phyloP scores from a whole-genome alignment of 2,888 invertebrate genomes.

The Nineta flava region DNA sequence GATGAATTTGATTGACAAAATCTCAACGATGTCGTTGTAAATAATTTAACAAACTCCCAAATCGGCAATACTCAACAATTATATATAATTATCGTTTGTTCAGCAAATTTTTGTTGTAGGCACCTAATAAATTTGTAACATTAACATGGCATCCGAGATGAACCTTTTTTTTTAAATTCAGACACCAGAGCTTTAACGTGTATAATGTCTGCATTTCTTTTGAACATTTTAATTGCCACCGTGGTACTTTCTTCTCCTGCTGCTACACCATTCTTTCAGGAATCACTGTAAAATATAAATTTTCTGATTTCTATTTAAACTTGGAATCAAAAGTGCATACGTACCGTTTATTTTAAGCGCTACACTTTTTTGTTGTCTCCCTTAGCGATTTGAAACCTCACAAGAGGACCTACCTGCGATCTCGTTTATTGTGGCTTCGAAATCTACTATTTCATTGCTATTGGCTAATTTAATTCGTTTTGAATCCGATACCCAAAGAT shows the following conservation, averaged over 20 bases:
- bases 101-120: slow-evolving; percentile 82
- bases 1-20: slow-evolving; percentile 70
- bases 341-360: no score
- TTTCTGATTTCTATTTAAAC: no score
- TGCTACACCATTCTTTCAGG: no score
- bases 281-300: no score
- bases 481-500: no score
- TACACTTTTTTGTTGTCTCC: no score
- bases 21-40: slow-evolving; percentile 63
- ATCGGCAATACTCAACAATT: slow-evolving; percentile 88
- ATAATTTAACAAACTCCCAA: slow-evolving; percentile 83
- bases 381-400: no score
- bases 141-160: slow-evolving; percentile 90
- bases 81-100: slow-evolving; percentile 84
- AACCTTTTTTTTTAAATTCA: slow-evolving; percentile 89
- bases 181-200: slow-evolving; percentile 79
- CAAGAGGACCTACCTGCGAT: no score
- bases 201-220: slow-evolving; percentile 67
- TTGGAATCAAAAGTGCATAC: no score
- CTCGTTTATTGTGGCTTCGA: no score
- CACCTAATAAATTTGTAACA: slow-evolving; percentile 87
- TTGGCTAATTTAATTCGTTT: no score
- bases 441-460: no score
- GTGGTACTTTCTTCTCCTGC: slow-evolving; percentile 56
- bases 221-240: slow-evolving; percentile 94